Evolutionary conservation across 2,888 invertebrate species (phyloP).

Genomic region (Neuroscelio doddi): DNA sequence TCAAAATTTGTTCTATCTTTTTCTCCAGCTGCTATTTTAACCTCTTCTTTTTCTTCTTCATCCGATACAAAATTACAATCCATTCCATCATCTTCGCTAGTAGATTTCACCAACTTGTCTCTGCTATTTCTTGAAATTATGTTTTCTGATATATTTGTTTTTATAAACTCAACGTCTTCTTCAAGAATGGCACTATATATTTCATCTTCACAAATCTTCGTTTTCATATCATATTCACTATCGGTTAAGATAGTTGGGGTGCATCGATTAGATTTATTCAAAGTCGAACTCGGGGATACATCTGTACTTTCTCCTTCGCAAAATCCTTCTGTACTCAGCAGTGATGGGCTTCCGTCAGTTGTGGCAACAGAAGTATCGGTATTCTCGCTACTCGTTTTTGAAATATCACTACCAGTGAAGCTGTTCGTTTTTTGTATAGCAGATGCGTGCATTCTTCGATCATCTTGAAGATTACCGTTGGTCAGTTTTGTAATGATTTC

Average conservation of each 20-base stretch:
- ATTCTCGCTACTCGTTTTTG: slow-evolving; percentile 77
- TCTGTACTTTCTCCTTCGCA: slow-evolving; percentile 70
- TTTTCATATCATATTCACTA: slow-evolving; percentile 57
- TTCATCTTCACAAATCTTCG: slow-evolving; percentile 18
- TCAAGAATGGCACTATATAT: slow-evolving; percentile 18
- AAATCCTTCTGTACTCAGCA: slow-evolving; percentile 68
- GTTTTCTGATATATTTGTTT: slow-evolving; percentile 3
- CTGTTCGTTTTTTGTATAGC: slow-evolving; percentile 65
- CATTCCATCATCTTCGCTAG: slow-evolving; percentile 69
- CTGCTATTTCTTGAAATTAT: slow-evolving; percentile 17
- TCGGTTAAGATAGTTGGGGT: slow-evolving; percentile 56
- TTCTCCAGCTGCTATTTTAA: too few relatives aligned
- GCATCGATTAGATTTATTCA: slow-evolving; percentile 62
- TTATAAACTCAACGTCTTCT: too few relatives aligned
- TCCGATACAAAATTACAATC: slow-evolving; percentile 67
- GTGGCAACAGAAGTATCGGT: slow-evolving; percentile 79
- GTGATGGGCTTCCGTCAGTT: slow-evolving; percentile 71
- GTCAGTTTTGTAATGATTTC: slow-evolving; percentile 66
- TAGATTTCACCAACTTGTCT: slow-evolving; percentile 56
- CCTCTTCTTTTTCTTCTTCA: slow-evolving; percentile 55
- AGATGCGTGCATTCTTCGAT: slow-evolving; percentile 24
- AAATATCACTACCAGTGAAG: slow-evolving; percentile 68
- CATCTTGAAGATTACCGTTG: slow-evolving; percentile 13
- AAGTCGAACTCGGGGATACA: slow-evolving; percentile 64
- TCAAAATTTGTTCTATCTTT: slow-evolving; percentile 49